Evolutionary conservation across 2,888 invertebrate genomes (phyloP).

Genomic region (Scaptomyza cyrtandrae): DNA sequence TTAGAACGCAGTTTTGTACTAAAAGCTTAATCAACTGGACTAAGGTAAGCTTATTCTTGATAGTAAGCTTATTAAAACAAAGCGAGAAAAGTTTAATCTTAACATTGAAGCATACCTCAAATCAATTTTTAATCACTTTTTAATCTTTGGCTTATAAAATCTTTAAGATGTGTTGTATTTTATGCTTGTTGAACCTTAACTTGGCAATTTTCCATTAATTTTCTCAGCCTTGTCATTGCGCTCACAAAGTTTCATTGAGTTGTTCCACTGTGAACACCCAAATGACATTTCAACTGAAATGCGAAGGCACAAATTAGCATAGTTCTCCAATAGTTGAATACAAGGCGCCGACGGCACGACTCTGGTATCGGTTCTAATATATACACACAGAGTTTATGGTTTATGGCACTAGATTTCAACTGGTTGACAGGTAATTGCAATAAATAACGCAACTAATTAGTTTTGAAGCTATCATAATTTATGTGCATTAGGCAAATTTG

Average conservation of each 20-base stretch:
- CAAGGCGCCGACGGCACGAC: conserved; percentile 55
- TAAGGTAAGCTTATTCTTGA: no score
- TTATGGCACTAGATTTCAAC: conserved; percentile 38
- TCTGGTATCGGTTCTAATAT: conserved; percentile 36
- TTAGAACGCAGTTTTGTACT: no score
- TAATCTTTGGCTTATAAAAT: no score
- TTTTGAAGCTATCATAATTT: conserved; percentile 61
- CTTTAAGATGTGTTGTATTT: no score
- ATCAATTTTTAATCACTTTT: no score
- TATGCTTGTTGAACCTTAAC: not conserved
- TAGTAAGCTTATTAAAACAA: no score
- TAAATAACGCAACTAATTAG: conserved; percentile 73
- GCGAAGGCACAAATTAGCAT: conserved; percentile 67
- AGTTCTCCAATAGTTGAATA: conserved; percentile 59
- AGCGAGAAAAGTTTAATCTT: no score
- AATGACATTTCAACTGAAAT: conserved; percentile 55
- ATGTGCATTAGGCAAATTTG: conserved; percentile 62
- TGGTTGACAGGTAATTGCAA: conserved; percentile 71
- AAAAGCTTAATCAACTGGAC: no score
- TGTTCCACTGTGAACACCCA: conserved; percentile 53
- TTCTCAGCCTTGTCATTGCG: not conserved
- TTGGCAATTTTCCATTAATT: conserved; percentile 1
- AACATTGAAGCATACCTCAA: no score
- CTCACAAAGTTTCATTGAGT: conserved; percentile 2
- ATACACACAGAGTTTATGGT: conserved; percentile 15